Evolutionary conservation across 2,888 invertebrate species (phyloP), one percentile per base, ranked within the genome.

Genomic region (Platypus cylindrus): DNA sequence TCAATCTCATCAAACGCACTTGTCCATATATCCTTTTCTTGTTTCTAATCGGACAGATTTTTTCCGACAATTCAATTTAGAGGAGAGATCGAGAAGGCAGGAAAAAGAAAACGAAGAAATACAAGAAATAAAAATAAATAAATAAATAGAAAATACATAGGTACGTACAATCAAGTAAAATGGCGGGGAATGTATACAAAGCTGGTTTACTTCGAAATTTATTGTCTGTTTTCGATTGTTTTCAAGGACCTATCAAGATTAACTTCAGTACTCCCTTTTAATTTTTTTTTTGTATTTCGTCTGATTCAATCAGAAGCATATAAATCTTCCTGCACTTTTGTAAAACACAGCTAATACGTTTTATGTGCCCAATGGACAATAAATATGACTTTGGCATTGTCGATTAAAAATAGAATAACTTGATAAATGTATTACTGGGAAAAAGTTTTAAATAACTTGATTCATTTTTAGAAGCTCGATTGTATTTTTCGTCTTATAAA

Each of bases 231-330:
- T 32, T 38, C 35, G 32, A 32, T 35, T 34, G 37, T 41, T 35
- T 34, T 38, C 37, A 41, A 37, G 37, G 37, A 35, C 41, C 37
- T 34, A 38, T 37, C 32, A 36, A 37, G 37, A 32, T 36, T 36
- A 24, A 20, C 3, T 17, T 30, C 15, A 16, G 25, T 37, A 30
- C 29, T 33, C 28, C 33, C 33, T 18, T 25, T 38, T 35, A 22
- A 27, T 34, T 37, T 30, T 28, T 27, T 30, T 8, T 17, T 16
- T 11, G n/a, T n/a, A n/a, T n/a, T n/a, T n/a, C n/a, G n/a, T 8
- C 34, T 29, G 23, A 29, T 23, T 35, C 35, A 32, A 35, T 34
- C 35, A 14, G 29, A 4, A 17, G 15, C n/a, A 15, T 27, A 27
- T 27, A 27, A 13, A 16, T 27, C 27, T 27, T 9, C 9, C 15